phyloP scores from a whole-genome alignment of 2,888 invertebrate genomes.

The Pollenia griseotomentosa region DNA sequence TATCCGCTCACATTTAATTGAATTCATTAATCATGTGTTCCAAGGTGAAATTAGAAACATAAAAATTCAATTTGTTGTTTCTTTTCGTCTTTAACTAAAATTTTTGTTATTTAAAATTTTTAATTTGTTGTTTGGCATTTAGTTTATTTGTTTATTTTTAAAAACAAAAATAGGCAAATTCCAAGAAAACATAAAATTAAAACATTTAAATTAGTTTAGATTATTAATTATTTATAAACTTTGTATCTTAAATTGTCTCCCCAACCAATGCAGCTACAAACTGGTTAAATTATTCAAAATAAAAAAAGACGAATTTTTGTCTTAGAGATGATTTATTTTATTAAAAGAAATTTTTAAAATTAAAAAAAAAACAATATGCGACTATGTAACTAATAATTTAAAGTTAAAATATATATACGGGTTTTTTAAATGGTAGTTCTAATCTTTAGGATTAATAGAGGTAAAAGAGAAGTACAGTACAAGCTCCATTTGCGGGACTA shows the following conservation, averaged over 20 bases:
- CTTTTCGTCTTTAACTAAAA: neutral
- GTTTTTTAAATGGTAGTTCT: too few relatives aligned
- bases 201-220: constrained; percentile 20
- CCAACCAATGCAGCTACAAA: neutral
- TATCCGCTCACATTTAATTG: constrained; percentile 19
- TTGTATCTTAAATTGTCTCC: neutral
- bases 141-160: constrained; percentile 37
- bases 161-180: neutral
- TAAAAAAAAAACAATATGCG: too few relatives aligned
- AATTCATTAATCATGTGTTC: constrained; percentile 47
- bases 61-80: constrained; percentile 10
- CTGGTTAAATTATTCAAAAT: constrained; percentile 10
- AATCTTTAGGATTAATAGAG: too few relatives aligned
- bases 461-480: too few relatives aligned
- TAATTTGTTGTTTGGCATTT: neutral
- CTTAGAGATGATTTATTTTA: constrained; percentile 14
- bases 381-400: too few relatives aligned
- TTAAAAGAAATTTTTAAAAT: neutral
- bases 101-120: constrained; percentile 13
- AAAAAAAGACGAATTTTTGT: neutral
- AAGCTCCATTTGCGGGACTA: too few relatives aligned
- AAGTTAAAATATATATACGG: too few relatives aligned
- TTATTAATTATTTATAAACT: constrained; percentile 28
- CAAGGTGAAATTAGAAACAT: constrained; percentile 47
- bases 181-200: neutral